A percentile compares a stretch with the other conserved stretches of the same genome.
Conservation (phyloP, 1,140 invertebrate species). For the Caenorhabditis latens region DNA sequence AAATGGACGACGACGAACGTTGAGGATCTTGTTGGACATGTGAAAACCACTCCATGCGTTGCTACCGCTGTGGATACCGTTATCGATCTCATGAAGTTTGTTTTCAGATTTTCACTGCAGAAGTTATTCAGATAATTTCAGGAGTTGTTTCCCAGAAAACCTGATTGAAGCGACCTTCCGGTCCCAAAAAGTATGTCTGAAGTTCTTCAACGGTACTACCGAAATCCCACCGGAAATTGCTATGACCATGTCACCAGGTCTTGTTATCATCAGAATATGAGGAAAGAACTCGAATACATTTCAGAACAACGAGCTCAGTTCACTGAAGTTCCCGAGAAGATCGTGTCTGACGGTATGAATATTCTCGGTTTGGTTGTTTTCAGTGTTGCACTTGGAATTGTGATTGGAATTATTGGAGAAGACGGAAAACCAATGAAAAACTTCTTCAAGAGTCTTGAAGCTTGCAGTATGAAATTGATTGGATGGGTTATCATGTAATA, state of each 20-base stretch:
- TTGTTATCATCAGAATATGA: neutral
- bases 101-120: neutral
- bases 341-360: constrained; percentile 68
- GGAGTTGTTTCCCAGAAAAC: constrained; percentile 71
- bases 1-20: constrained; percentile 63
- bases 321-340: constrained; percentile 59
- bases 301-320: constrained; percentile 46
- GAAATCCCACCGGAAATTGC: constrained; percentile 53
- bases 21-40: constrained; percentile 59
- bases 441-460: constrained; percentile 71
- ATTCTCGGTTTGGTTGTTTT: constrained; percentile 72
- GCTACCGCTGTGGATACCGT: constrained; percentile 69
- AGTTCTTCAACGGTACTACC: constrained; percentile 57
- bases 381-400: constrained; percentile 70
- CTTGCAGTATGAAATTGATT: constrained; percentile 69
- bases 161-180: constrained; percentile 68
- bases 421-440: constrained; percentile 66
- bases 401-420: constrained; percentile 69
- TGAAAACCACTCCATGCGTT: constrained; percentile 61
- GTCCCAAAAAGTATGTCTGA: constrained; percentile 63
- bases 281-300: neutral
- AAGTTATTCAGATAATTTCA: neutral
- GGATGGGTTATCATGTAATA: constrained; percentile 69
- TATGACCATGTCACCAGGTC: constrained; percentile 57
- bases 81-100: constrained; percentile 66